Evolutionary conservation across 2,888 invertebrate genomes (phyloP).

Genomic region (Julus scanicus): DNA sequence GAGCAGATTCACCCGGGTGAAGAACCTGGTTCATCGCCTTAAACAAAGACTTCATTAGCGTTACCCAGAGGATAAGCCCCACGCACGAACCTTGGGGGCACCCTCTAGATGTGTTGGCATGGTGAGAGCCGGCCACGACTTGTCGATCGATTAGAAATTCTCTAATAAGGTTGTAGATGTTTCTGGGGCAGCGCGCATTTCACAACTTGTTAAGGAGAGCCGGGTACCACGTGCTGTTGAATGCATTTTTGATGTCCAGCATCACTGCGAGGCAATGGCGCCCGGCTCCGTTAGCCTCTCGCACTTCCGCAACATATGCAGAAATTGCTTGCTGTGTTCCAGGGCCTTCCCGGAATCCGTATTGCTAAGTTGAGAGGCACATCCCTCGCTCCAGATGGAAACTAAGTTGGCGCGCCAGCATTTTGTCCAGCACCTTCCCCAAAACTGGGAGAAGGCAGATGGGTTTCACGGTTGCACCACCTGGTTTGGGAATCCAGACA

Average conservation of each 20-base stretch:
- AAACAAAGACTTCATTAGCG: neutral
- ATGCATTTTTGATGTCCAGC: neutral
- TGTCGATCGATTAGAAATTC: neutral
- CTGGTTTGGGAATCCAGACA: neutral
- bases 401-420: neutral
- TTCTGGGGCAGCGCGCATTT: neutral
- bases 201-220: neutral
- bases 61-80: neutral
- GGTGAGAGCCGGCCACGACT: neutral
- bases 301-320: neutral
- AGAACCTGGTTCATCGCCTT: neutral
- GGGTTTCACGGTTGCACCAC: neutral
- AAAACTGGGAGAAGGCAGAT: neutral
- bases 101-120: neutral
- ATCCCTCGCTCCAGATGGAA: neutral
- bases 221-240: neutral
- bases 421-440: neutral
- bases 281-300: neutral
- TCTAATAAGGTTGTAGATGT: neutral
- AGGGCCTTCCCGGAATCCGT: neutral
- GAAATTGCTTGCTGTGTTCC: neutral
- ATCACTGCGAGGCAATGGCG: neutral
- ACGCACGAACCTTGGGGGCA: slow-evolving; percentile 13
- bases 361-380: neutral
- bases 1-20: neutral